A percentile compares a stretch with the other conserved stretches of the same genome.
phyloP scores from a whole-genome alignment of 1,140 invertebrate genomes.

The Anagrus nilaparvatae region DNA sequence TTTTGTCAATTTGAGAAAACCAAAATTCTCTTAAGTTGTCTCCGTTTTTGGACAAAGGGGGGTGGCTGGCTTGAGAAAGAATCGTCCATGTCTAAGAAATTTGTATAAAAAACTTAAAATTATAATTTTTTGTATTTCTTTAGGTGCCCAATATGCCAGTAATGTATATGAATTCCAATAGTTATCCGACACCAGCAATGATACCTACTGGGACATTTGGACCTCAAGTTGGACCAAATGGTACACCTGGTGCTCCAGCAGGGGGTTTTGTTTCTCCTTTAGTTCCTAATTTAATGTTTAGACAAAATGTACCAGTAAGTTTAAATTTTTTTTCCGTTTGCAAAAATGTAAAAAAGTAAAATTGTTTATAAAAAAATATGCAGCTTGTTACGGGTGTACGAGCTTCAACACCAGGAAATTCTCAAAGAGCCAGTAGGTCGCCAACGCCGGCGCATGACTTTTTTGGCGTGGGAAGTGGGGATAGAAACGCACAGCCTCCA shows the following conservation, averaged over 20 bases:
- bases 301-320: conserved; percentile 37
- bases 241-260: conserved; percentile 28
- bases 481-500: conserved; percentile 36
- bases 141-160: conserved; percentile 37
- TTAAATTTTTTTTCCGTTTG: background rate
- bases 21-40: too few species aligned
- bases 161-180: conserved; percentile 39
- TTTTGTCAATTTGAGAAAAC: too few species aligned
- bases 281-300: conserved; percentile 38
- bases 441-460: conserved; percentile 36
- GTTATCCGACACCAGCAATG: conserved; percentile 32
- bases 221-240: conserved; percentile 31
- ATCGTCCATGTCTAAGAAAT: too few species aligned
- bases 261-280: conserved; percentile 35
- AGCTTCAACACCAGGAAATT: conserved; percentile 35
- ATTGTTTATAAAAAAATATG: conserved; percentile 1
- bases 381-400: conserved; percentile 33
- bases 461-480: conserved; percentile 29
- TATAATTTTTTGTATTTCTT: conserved; percentile 1
- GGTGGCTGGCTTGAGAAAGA: too few species aligned
- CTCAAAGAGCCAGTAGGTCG: conserved; percentile 36
- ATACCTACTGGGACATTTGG: conserved; percentile 31
- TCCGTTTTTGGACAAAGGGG: too few species aligned
- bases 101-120: too few species aligned
- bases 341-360: background rate